These are phyloP conservation scores for Brachyhypopomus occidentalis DNA, from an alignment of 2,113 vertebrate genomes.

Conservation along the genomic window DNA sequence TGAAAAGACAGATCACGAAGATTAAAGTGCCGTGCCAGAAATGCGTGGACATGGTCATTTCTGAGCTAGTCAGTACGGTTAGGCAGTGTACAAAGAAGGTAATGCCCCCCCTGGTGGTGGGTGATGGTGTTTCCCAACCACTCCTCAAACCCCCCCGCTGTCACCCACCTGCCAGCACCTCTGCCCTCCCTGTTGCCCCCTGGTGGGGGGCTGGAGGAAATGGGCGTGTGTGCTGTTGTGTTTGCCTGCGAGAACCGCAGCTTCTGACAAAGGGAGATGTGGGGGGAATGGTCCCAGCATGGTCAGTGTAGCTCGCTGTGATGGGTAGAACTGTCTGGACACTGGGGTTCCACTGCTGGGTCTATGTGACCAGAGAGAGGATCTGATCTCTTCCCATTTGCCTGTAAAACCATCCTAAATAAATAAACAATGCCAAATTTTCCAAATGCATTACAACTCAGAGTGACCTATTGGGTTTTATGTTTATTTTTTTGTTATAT, in stretches of 20 bases:
- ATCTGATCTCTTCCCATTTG: no score
- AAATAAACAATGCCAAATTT: no score
- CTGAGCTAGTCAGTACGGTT: slow-evolving; percentile 99
- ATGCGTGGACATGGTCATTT: slow-evolving; percentile 99
- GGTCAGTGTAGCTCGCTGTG: slow-evolving; percentile 57
- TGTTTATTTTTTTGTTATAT: no score
- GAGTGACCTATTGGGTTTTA: no score
- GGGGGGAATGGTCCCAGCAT: slow-evolving; percentile 56
- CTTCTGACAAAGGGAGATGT: slow-evolving; percentile 56
- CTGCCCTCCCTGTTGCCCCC: slow-evolving; percentile 42
- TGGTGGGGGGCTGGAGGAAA: slow-evolving; percentile 49
- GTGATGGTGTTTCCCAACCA: slow-evolving; percentile 41
- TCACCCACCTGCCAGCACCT: slow-evolving; percentile 49
- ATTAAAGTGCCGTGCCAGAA: slow-evolving; percentile 99
- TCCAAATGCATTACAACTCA: no score
- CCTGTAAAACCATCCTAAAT: no score
- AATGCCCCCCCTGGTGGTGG: slow-evolving; percentile 71
- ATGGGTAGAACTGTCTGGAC: slow-evolving; percentile 60
- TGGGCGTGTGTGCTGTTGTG: slow-evolving; percentile 50
- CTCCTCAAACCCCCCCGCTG: slow-evolving; percentile 61
- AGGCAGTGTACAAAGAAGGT: slow-evolving; percentile 99
- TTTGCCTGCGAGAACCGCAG: slow-evolving; percentile 48
- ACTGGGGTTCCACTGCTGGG: slow-evolving; percentile 61
- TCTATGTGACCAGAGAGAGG: slow-evolving; percentile 31
- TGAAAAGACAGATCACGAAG: slow-evolving; percentile 99